phyloP scores from a whole-genome alignment of 2,888 invertebrate species.

The Deilephila porcellus region DNA sequence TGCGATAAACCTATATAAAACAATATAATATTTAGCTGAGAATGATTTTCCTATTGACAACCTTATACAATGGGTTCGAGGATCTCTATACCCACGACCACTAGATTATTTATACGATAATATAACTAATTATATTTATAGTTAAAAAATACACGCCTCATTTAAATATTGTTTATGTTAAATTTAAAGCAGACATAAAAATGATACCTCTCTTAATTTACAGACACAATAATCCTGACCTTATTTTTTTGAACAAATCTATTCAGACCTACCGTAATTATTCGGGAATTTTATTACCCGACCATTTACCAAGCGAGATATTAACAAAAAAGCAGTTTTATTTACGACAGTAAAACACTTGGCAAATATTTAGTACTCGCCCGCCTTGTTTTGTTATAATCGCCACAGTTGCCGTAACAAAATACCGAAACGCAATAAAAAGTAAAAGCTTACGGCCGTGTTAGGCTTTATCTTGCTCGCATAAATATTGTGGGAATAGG shows the following conservation, averaged over 20 bases:
- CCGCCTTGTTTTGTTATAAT: slow-evolving; percentile 44
- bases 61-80: too few relatives aligned
- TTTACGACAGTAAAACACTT: slow-evolving; percentile 22
- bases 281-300: slow-evolving; percentile 5
- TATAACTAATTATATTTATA: too few relatives aligned
- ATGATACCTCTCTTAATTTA: too few relatives aligned
- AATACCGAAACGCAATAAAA: slow-evolving; percentile 66
- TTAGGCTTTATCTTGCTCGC: slow-evolving; percentile 65
- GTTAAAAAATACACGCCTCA: too few relatives aligned
- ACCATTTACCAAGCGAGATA: slow-evolving; percentile 3
- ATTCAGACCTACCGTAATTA: slow-evolving; percentile 3
- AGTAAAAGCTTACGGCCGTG: slow-evolving; percentile 62
- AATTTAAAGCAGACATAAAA: too few relatives aligned
- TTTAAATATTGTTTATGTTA: too few relatives aligned
- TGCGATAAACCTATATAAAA: too few relatives aligned
- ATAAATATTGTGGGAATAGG: slow-evolving; percentile 63
- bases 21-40: too few relatives aligned
- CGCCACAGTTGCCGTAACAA: slow-evolving; percentile 59
- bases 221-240: background rate
- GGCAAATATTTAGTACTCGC: slow-evolving; percentile 22
- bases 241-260: background rate
- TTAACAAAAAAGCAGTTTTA: slow-evolving; percentile 14
- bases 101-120: too few relatives aligned
- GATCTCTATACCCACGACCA: too few relatives aligned
- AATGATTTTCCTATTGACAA: too few relatives aligned